Evolutionary conservation across 2,888 invertebrate species (phyloP), one percentile per base, ranked within the genome.

Genomic region (Myathropa florea): DNA sequence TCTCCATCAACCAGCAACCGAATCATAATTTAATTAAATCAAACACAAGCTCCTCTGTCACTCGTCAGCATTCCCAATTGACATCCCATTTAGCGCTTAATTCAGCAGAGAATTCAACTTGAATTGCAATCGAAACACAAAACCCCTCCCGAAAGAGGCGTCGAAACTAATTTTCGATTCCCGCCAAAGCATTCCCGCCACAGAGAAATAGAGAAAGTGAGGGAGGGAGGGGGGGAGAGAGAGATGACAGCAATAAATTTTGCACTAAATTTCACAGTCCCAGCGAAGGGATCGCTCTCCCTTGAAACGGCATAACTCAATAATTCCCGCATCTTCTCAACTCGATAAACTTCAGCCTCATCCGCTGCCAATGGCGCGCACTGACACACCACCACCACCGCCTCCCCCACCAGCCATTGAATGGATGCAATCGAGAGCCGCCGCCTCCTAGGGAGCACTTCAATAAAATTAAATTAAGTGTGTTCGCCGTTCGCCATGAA

Each of bases 381-480:
- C 28, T 57, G 30, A 64, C 23, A 3, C 33, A 18, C n/a, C 53
- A 23, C 21, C 26, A 12, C 77, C n/a, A 0, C 26, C 59, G 7
- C n/a, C 26, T 4, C 23, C 28, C 26, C 30, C 36, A 24, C 7
- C 33, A 10, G 33, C 33, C 12, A 68, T 36, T 77, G 67, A 76
- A 61, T 63, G 55, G 39, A 70, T 78, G 63, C 70, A 78, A 57
- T 70, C 23, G 10, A 7, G 55, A 55, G 23, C 9, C 10, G 14
- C 59, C 26, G n/a, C 59, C 28, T 60, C 26, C 24, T 24, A n/a
- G 67, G 33, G n/a, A 23, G 12, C 39, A 76, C 68, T 72, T 72
- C 76, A 85, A 77, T 72, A 63, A 81, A 81, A 81, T 85, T 81
- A 77, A 85, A 85, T 81, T 85, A 85, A 77, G 76, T 30, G 76